Conservation (phyloP, 1,140 invertebrate genomes). For the Drosophila biarmipes region DNA sequence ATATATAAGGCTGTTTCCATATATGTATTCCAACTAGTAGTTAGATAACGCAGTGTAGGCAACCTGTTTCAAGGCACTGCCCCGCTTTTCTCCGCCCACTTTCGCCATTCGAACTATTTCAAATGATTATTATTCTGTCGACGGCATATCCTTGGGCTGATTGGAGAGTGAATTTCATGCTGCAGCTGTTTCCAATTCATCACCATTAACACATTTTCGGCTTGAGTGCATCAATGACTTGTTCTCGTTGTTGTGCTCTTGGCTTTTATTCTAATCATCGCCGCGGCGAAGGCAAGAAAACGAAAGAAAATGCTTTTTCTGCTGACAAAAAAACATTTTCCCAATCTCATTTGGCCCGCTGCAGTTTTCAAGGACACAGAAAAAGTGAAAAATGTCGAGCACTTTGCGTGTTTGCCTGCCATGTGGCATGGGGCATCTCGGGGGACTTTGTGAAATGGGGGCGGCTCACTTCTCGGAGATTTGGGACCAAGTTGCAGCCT, state of each 20-base stretch:
- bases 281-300: neutral
- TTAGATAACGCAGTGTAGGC: constrained; percentile 25
- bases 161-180: constrained; percentile 59
- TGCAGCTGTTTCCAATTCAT: constrained; percentile 73
- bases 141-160: constrained; percentile 63
- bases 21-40: constrained; percentile 11
- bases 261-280: constrained; percentile 52
- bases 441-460: neutral
- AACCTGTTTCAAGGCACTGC: constrained; percentile 28
- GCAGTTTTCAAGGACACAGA: constrained; percentile 52
- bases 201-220: constrained; percentile 79
- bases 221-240: constrained; percentile 68
- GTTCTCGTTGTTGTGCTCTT: constrained; percentile 18
- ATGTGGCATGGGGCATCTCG: constrained; percentile 5
- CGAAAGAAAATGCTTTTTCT: constrained; percentile 3
- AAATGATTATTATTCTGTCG: constrained; percentile 25
- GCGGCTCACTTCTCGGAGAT: constrained; percentile 1
- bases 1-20: neutral
- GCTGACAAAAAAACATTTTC: constrained; percentile 3
- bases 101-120: constrained; percentile 6
- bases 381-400: constrained; percentile 43
- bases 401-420: constrained; percentile 36
- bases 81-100: constrained; percentile 10
- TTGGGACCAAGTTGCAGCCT: constrained; percentile 1
- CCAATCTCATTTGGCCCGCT: constrained; percentile 22